Base-by-base conservation (phyloP, 2,797 vertebrate genomes). In the Limnodromus scolopaceus region DNA sequence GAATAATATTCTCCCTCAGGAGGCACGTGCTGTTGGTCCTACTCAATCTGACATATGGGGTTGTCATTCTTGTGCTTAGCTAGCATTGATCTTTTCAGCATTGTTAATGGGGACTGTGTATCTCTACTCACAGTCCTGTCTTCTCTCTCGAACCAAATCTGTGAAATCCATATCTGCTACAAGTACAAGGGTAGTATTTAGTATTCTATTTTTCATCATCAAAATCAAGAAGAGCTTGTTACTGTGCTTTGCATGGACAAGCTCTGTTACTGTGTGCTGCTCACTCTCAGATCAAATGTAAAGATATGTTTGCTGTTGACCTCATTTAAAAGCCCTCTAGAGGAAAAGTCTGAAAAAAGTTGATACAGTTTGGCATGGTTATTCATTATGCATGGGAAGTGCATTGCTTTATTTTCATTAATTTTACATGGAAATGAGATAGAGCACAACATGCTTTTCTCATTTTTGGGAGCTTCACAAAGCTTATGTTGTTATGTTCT, bases 321-420 rank as follows among this genome's bases (percentile, higher is more conserved):
- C 95, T 97, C 95, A 89, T 97, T 97, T 96, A 97, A 97, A 97
- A 97, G 84, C 95, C 93, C 96, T 96, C 96, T 94, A 85, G 96
- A 97, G 95, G 84, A 93, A 94, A 91, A 94, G 66, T 87, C 97
- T 86, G 91, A 94, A 96, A 96, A 97, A 97, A 96, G 94, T 95
- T 97, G 96, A 96, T 97, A 92, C 49, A 97, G 95, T 95, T 94
- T 96, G 90, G 84, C 95, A 87, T 80, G 66, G 89, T 93, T 95
- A 97, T 97, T 97, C 90, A 97, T 97, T 97, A 96, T 96, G 96
- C 96, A 97, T 97, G 93, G 91, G 49, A 96, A 98, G 84, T 74
- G 72, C 95, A 91, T 87, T 92, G 85, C 83, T 96, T 97, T 97
- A 96, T 97, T 98, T 97, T 97, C 93, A 97, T 97, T 97, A 97